Conservation (phyloP, 2,888 invertebrate genomes). For the Cylloceria caligata region DNA sequence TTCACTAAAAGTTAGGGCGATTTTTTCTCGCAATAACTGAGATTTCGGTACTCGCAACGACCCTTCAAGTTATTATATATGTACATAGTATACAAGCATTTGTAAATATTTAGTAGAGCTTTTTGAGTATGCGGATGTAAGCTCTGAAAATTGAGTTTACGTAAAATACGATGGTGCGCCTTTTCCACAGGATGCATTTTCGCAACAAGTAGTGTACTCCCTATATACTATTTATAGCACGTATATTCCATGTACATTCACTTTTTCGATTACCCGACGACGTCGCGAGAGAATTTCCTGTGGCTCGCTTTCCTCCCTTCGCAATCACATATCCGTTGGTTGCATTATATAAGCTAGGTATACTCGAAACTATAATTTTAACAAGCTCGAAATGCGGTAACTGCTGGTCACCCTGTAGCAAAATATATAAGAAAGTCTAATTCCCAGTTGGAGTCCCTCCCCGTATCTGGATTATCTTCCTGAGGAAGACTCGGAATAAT, state of each 20-base stretch:
- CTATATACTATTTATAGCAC: constrained; percentile 20
- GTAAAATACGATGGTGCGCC: background rate
- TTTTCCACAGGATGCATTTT: background rate
- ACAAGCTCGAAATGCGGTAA: background rate
- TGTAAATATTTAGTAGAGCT: background rate
- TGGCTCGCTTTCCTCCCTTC: background rate
- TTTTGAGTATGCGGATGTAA: background rate
- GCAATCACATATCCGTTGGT: background rate
- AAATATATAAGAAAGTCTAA: background rate
- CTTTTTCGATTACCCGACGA: constrained; percentile 22
- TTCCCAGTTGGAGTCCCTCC: too few species aligned
- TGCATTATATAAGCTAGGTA: background rate
- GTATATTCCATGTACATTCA: constrained; percentile 11
- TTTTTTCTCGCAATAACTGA: background rate
- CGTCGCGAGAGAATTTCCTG: constrained; percentile 16
- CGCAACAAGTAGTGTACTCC: background rate
- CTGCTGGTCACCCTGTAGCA: background rate
- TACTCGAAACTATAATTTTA: background rate
- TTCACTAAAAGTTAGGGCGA: background rate
- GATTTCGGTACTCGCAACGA: background rate
- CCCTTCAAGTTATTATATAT: background rate
- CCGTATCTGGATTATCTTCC: too few species aligned
- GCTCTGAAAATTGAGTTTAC: background rate
- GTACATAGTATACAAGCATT: background rate
- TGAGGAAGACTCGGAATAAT: too few species aligned